A percentile compares a stretch with the other conserved stretches of the same genome.
phyloP scores from a whole-genome alignment of 2,888 invertebrate species.

The Agonopterix heracliana region DNA sequence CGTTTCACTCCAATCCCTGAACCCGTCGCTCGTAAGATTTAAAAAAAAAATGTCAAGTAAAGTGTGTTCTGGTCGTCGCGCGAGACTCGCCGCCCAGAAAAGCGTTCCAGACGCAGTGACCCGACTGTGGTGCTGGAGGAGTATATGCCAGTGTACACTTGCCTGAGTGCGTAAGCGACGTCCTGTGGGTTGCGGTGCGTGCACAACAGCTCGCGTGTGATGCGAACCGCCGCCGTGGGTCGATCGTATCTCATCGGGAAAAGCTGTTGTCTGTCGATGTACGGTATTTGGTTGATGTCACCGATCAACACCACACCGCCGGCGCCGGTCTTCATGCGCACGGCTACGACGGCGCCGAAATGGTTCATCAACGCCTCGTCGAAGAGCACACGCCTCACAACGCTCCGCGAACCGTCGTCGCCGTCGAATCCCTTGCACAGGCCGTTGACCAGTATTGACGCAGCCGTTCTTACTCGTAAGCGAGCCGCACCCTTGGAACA shows the following conservation, averaged over 20 bases:
- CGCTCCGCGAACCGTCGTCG: no score
- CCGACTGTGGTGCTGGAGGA: background rate
- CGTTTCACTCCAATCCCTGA: no score
- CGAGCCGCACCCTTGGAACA: background rate
- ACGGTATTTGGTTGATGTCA: background rate
- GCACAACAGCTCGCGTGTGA: background rate
- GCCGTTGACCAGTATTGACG: slow-evolving; percentile 1
- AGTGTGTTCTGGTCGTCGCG: background rate
- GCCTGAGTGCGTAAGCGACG: background rate
- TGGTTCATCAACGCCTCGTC: slow-evolving; percentile 2
- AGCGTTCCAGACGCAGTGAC: background rate
- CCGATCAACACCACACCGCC: background rate
- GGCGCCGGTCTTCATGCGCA: background rate
- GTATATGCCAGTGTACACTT: background rate
- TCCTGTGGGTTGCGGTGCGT: background rate
- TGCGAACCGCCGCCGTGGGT: background rate
- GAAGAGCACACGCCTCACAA: no score
- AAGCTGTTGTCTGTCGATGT: background rate
- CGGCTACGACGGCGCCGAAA: no score
- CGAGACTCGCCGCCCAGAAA: background rate
- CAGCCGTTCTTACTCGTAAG: background rate
- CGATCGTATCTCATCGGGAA: background rate
- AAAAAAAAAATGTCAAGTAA: no score
- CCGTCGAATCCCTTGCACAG: background rate
- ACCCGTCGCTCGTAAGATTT: no score